Conservation (phyloP, 2,113 vertebrate species). For the Zingel zingel region DNA sequence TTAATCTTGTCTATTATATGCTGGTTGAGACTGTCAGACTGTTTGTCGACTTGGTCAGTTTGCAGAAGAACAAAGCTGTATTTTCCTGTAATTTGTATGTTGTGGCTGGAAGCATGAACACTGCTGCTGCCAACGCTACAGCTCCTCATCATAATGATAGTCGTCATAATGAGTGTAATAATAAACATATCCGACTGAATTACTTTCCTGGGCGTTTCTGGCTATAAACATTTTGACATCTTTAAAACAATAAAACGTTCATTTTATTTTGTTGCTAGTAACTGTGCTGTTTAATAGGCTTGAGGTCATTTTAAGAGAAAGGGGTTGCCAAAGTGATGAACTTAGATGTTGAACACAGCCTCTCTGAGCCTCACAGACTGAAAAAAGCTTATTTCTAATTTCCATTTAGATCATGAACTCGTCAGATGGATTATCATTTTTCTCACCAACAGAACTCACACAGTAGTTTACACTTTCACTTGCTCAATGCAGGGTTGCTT, state of each 20-base stretch:
- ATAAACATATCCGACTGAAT: conserved; percentile 4
- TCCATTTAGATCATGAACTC: not conserved
- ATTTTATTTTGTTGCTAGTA: not conserved
- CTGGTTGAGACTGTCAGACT: conserved; percentile 16
- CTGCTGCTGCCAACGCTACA: conserved; percentile 1
- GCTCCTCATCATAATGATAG: conserved; percentile 10
- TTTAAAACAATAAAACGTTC: not conserved
- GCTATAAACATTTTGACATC: not conserved
- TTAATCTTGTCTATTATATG: conserved; percentile 54
- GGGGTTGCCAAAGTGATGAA: not conserved
- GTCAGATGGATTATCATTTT: not conserved
- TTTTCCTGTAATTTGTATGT: conserved; percentile 31
- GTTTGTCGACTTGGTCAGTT: conserved; percentile 33
- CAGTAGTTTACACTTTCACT: not conserved
- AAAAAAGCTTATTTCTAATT: not conserved
- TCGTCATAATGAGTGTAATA: conserved; percentile 15
- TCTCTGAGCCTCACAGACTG: not conserved
- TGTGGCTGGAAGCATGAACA: conserved; percentile 21
- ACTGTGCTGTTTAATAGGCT: not conserved
- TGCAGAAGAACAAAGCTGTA: conserved; percentile 32
- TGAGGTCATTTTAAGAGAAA: not conserved
- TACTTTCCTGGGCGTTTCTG: not conserved
- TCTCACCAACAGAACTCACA: not conserved
- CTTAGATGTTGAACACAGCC: not conserved
- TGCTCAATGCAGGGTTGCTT: not conserved